These are phyloP conservation scores for Cataglyphis cursor DNA, from an alignment of 2,888 invertebrate genomes.

Conservation along the genomic window DNA sequence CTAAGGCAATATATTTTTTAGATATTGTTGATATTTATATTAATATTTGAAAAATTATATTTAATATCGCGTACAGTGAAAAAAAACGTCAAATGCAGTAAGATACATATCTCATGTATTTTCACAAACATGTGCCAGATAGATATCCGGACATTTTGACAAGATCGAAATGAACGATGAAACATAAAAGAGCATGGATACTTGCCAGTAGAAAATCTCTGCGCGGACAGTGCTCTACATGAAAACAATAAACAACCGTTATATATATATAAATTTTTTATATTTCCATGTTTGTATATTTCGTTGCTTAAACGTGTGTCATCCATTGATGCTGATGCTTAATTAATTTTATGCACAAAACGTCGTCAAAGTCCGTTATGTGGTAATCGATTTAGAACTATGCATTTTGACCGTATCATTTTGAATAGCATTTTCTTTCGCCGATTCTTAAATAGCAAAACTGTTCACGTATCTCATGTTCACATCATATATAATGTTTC, in stretches of 20 bases:
- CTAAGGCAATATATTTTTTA: neutral
- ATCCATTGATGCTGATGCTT: neutral
- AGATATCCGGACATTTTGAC: slow-evolving; percentile 32
- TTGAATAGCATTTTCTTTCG: neutral
- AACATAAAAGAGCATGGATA: slow-evolving; percentile 37
- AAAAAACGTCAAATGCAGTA: neutral
- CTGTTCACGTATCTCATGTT: neutral
- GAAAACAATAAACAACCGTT: slow-evolving; percentile 62
- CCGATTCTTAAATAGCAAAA: neutral
- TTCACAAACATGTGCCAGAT: slow-evolving; percentile 28
- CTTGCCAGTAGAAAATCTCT: slow-evolving; percentile 54
- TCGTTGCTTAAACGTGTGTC: neutral
- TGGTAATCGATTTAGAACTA: neutral
- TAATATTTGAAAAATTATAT: neutral
- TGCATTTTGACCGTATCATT: neutral
- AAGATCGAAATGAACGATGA: slow-evolving; percentile 22
- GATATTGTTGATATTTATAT: neutral
- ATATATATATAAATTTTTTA: neutral
- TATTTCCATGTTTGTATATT: neutral
- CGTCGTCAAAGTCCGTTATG: neutral
- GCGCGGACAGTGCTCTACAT: slow-evolving; percentile 52
- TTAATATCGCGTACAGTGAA: neutral
- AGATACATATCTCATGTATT: neutral
- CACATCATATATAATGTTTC: neutral
- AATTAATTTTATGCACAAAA: neutral